phyloP scores from a whole-genome alignment of 1,140 invertebrate genomes.

The Thaumatotibia leucotreta region DNA sequence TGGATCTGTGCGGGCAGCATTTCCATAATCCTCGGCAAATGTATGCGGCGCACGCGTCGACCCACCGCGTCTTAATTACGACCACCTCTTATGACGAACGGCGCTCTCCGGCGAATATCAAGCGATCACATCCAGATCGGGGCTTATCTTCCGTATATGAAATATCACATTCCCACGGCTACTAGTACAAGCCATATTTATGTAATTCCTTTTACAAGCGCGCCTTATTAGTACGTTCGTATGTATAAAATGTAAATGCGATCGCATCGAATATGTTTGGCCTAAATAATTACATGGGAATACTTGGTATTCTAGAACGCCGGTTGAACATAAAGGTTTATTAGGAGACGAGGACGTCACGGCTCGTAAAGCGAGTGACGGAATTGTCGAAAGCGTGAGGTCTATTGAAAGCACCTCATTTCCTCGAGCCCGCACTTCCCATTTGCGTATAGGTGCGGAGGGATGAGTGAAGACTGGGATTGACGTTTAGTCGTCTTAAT shows the following conservation, averaged over 20 bases:
- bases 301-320: slow-evolving; percentile 7
- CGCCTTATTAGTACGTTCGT: not conserved
- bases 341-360: slow-evolving; percentile 11
- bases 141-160: slow-evolving; percentile 25
- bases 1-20: slow-evolving; percentile 11
- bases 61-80: slow-evolving; percentile 32
- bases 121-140: slow-evolving; percentile 19
- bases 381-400: slow-evolving; percentile 2
- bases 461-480: not conserved
- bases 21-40: slow-evolving; percentile 34
- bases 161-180: not conserved
- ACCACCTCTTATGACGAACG: slow-evolving; percentile 21
- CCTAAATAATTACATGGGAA: slow-evolving; percentile 6
- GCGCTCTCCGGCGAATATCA: slow-evolving; percentile 24
- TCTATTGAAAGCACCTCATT: slow-evolving; percentile 10
- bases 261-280: slow-evolving; percentile 1
- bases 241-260: slow-evolving; percentile 11
- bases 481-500: not conserved
- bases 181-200: slow-evolving; percentile 11
- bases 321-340: slow-evolving; percentile 1
- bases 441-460: not conserved
- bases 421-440: not conserved
- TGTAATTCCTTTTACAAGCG: slow-evolving; percentile 6
- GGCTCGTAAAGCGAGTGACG: slow-evolving; percentile 9
- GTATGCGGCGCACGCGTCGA: slow-evolving; percentile 24